Base-by-base conservation (phyloP, 23 tunicate genomes). In the Corella eumyota region DNA sequence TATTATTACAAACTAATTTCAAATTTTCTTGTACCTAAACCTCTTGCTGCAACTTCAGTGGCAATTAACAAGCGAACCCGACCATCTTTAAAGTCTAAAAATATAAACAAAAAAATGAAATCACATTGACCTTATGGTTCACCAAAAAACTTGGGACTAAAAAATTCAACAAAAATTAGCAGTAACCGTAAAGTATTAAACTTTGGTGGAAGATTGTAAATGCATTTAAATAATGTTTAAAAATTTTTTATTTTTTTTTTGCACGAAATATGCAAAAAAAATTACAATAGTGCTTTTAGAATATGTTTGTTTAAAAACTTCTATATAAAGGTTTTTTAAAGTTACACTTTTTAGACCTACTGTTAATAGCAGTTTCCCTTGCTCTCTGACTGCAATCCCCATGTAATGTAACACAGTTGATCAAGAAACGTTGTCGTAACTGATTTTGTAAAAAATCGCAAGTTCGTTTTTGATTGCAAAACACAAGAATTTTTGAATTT, bases 41-140 rank as follows among this genome's bases (percentile, higher is more conserved):
- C 99, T 31, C 99, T 54, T 0, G 99, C 90, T 22, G 99, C 99
- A 1, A 93, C 99, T 48, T 93, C 99, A n/a, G 86, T 93, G 1
- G 99, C 99, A 2, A 93, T 71, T 50, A 93, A 20, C 34, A 75
- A 65, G 13, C 45, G 32, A 11, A 25, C 58, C 19, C 61, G 15
- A 3, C 90, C 83, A 6, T 25, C 37, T 36, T 78, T 38, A 56
- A 79, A 86, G 34, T 26, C 95, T 80, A 79, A 31, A 62, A 55
- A 51, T 4, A n/a, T n/a, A n/a, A n/a, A n/a, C n/a, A n/a, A n/a
- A n/a, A n/a, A n/a, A n/a, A n/a, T n/a, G n/a, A n/a, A n/a, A n/a
- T n/a, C n/a, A n/a, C n/a, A n/a, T n/a, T n/a, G n/a, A n/a, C n/a
- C n/a, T n/a, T n/a, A n/a, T n/a, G n/a, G n/a, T n/a, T n/a, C n/a